These are phyloP conservation scores for Hypotaenidia okinawae DNA, from an alignment of 2,797 vertebrate genomes.

Conservation along the genomic window DNA sequence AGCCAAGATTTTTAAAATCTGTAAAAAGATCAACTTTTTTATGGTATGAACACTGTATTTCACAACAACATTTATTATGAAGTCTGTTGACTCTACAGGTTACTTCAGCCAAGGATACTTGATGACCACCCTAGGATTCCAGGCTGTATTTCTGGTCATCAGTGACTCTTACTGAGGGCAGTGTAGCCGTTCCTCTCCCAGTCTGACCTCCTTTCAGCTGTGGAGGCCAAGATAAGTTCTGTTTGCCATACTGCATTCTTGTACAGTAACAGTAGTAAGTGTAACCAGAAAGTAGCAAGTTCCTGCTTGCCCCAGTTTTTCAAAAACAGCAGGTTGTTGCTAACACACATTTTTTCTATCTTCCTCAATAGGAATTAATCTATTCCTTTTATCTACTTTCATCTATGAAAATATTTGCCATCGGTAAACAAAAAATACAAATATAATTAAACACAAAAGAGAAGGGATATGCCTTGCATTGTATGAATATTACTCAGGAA, in stretches of 20 bases:
- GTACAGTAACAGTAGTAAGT: background rate
- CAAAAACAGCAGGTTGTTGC: background rate
- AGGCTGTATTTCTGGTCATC: background rate
- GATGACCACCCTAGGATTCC: background rate
- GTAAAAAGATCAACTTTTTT: background rate
- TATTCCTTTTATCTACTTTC: constrained; percentile 59
- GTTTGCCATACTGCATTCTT: background rate
- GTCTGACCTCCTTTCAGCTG: background rate
- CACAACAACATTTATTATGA: background rate
- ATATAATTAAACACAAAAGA: constrained; percentile 30
- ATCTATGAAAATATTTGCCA: constrained; percentile 21
- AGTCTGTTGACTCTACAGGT: background rate
- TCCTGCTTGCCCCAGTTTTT: constrained; percentile 41
- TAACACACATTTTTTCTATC: background rate
- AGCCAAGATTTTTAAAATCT: background rate
- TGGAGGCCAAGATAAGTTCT: background rate
- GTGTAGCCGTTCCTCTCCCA: background rate
- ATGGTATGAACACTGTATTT: background rate
- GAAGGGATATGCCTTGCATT: background rate
- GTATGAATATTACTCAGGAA: constrained; percentile 41
- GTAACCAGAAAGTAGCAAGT: background rate
- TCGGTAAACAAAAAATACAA: constrained; percentile 48
- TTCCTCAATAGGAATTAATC: background rate
- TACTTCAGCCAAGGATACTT: background rate
- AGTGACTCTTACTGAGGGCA: background rate